Base-by-base conservation (phyloP, 2,888 invertebrate species). In the Aphidoletes aphidimyza region DNA sequence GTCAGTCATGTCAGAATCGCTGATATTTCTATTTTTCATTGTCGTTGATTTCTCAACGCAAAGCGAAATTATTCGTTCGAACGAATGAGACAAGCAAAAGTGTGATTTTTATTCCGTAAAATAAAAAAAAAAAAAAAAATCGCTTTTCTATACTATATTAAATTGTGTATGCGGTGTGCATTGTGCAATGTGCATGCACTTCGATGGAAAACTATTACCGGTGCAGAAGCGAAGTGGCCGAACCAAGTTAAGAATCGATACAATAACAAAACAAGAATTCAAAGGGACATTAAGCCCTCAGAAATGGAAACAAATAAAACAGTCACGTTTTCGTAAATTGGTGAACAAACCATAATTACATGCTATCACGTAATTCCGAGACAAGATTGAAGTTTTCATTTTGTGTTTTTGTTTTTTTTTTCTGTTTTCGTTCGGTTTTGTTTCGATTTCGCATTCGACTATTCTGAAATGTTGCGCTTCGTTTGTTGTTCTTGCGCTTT, bases 271-370 rank as follows among this genome's bases (percentile, higher is more conserved):
- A 26, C n/a, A 26, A 54, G 5, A n/a, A 17, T 22, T 54, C 22
- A 54, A 54, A 54, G 54, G 54, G 19, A 54, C 47, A 47, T 6
- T 47, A n/a, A 54, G 54, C 3, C 54, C 54, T 69, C 22, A 22
- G 22, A 69, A 30, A 69, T 30, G 30, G 69, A 30, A 81, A 9
- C 2, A 81, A n/a, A 37, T 39, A 81, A 39, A 81, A 39, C 14
- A 81, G 81, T 81, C 81, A 81, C 81, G 81, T 81, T 81, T 39
- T 39, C 3, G 37, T 36, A 81, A 81, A 81, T 81, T 81, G 81
- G 81, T 22, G 81, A 81, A 39, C 36, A 81, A 81, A 81, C 81
- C n/a, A 81, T 81, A 81, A 81, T 81, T 81, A 81, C 81, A 81
- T 39, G 39, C 6, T 81, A 81, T 81, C 81, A 81, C 81, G 81